A percentile compares a stretch with the other conserved stretches of the same genome.
These are phyloP conservation scores for Pheosia tremula DNA, from an alignment of 2,888 invertebrate genomes.

Conservation along the genomic window DNA sequence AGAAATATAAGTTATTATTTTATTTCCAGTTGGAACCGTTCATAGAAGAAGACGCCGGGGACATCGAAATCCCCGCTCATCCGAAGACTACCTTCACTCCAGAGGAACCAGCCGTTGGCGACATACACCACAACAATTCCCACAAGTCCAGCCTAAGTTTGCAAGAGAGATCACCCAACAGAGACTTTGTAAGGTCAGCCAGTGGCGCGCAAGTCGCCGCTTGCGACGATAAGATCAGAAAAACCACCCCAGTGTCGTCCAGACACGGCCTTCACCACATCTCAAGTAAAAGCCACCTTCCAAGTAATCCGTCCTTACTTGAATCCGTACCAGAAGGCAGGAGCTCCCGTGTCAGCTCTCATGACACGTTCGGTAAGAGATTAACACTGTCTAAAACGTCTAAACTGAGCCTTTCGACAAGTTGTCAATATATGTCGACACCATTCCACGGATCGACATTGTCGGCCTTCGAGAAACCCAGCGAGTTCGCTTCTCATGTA, in stretches of 20 bases:
- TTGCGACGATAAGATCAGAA: slow-evolving; percentile 71
- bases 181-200: slow-evolving; percentile 86
- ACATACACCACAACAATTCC: slow-evolving; percentile 60
- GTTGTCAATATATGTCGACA: slow-evolving; percentile 93
- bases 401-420: slow-evolving; percentile 89
- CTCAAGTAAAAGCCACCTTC: slow-evolving; percentile 85
- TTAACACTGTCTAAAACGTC: slow-evolving; percentile 78
- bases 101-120: slow-evolving; percentile 54
- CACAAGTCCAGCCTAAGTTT: slow-evolving; percentile 57
- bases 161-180: slow-evolving; percentile 50
- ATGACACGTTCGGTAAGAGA: slow-evolving; percentile 74
- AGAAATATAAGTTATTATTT: background rate
- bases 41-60: slow-evolving; percentile 65
- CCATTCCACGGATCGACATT: slow-evolving; percentile 94
- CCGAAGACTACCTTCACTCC: slow-evolving; percentile 61
- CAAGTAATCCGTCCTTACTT: slow-evolving; percentile 86
- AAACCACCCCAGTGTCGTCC: slow-evolving; percentile 64
- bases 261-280: slow-evolving; percentile 84
- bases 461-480: slow-evolving; percentile 90
- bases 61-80: slow-evolving; percentile 49
- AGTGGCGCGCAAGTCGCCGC: slow-evolving; percentile 87
- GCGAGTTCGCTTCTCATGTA: slow-evolving; percentile 91
- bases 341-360: slow-evolving; percentile 62
- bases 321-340: slow-evolving; percentile 89
- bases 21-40: slow-evolving; percentile 67